Base-by-base conservation (phyloP, 2,888 invertebrate species). In the Torymus aiolomorphi region DNA sequence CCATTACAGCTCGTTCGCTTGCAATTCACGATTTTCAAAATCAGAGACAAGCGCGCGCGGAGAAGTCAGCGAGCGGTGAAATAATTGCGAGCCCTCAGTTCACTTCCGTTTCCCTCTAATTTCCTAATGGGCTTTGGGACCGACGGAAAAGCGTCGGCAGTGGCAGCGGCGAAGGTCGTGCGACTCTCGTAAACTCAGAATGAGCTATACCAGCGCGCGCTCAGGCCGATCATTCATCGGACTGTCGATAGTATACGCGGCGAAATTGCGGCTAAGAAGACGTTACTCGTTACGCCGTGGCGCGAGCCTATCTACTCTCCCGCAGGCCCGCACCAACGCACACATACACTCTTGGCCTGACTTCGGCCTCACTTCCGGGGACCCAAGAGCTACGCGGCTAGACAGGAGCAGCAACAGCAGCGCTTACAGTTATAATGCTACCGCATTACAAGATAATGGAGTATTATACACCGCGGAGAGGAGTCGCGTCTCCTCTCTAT, bases 401-500 rank as follows among this genome's bases (percentile, higher is more conserved):
- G 31, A 31, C 31, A 31, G 31, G 63, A 62, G 73, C 84, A 84
- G 82, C 84, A 86, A 85, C 86, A 85, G 83, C 86, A 86, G 83
- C 85, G 86, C 87, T 88, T 88, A 87, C 85, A 85, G 85, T 86
- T 86, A 85, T 88, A 87, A 88, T 87, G 85, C 86, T 86, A 85
- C 84, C 84, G 85, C 86, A 86, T 86, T 88, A 86, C 86, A 84
- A 83, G 85, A 87, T 88, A 88, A 89, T 87, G 84, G 84, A 83
- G 86, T 85, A 86, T 87, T 86, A 84, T 83, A 80, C 65, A 69
- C 69, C n/a, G 54, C 66, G 63, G 16, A 8, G 51, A 56, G 13
- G 51, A 12, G 11, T 52, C 59, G 24, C 24, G 13, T 4, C 24
- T 10, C 16, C 18, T 4, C 24, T 63, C 20, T 51, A 31, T 67